Percentiles rank a stretch among this genome's conserved stretches.
These are phyloP conservation scores for Epiblema foenella DNA, from an alignment of 2,888 invertebrate species.

Conservation along the genomic window DNA sequence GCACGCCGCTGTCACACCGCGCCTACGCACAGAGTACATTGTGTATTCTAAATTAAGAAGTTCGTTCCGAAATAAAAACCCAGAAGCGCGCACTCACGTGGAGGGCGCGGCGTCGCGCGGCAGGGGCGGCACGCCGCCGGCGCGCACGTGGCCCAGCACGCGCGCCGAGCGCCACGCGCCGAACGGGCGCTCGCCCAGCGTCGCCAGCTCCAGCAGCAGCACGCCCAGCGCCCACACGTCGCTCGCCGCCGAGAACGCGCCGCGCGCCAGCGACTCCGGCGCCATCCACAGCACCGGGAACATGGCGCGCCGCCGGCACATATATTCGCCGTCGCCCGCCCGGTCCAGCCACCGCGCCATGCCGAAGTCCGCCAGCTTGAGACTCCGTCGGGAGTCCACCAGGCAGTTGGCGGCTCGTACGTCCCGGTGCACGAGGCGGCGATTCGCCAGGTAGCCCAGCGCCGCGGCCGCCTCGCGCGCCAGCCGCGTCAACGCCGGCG, in stretches of 20 bases:
- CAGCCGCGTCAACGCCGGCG: constrained; percentile 78
- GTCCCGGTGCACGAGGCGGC: constrained; percentile 94
- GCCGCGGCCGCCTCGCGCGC: constrained; percentile 86
- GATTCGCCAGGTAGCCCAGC: constrained; percentile 89
- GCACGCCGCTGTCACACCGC: constrained; percentile 88
- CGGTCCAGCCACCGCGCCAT: constrained; percentile 88
- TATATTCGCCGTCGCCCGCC: constrained; percentile 83
- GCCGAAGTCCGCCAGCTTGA: constrained; percentile 94
- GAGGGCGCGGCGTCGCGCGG: constrained; percentile 82
- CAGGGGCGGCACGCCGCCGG: constrained; percentile 87
- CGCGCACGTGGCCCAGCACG: constrained; percentile 85
- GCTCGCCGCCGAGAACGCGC: constrained; percentile 92
- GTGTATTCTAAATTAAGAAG: too few relatives aligned
- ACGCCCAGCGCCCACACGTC: constrained; percentile 96
- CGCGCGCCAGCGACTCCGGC: constrained; percentile 92
- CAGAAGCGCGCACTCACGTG: constrained; percentile 53
- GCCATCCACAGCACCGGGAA: constrained; percentile 96
- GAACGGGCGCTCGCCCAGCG: constrained; percentile 95
- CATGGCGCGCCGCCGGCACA: constrained; percentile 92
- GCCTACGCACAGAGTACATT: constrained; percentile 66
- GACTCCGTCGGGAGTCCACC: constrained; percentile 88
- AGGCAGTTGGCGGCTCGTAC: constrained; percentile 92
- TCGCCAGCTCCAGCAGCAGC: constrained; percentile 92
- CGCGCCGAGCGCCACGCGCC: constrained; percentile 89
- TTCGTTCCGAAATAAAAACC: background rate